A percentile compares a stretch with the other conserved stretches of the same genome.
Evolutionary conservation across 2,113 vertebrate genomes (phyloP).

Genomic region (mouse (Mus musculus)): DNA sequence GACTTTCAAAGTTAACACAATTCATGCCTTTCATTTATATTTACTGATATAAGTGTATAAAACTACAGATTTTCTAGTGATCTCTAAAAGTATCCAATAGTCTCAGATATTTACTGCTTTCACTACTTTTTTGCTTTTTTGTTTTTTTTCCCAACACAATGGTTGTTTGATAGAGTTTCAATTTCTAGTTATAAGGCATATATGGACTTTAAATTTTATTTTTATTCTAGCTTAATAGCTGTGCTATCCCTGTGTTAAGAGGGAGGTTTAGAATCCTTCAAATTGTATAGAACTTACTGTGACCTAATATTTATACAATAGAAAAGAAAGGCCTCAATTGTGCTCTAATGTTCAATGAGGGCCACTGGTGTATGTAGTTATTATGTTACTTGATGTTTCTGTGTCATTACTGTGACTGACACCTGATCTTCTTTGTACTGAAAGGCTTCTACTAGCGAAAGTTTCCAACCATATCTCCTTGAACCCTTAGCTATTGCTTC

Average conservation of each 20-base stretch:
- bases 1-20: neutral
- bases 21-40: neutral
- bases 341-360: slow-evolving; percentile 5
- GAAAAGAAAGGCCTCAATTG: neutral
- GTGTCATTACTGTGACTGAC: slow-evolving; percentile 30
- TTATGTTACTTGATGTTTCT: slow-evolving; percentile 27
- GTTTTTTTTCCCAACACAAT: neutral
- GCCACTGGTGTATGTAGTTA: neutral
- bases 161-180: slow-evolving; percentile 28
- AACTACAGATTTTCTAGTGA: neutral
- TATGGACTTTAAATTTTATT: neutral
- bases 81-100: neutral
- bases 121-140: neutral
- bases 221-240: slow-evolving; percentile 10
- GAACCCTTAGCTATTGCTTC: slow-evolving; percentile 22
- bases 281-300: neutral
- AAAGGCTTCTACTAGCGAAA: neutral
- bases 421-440: slow-evolving; percentile 23
- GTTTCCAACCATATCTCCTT: slow-evolving; percentile 16
- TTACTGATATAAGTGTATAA: neutral
- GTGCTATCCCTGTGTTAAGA: neutral
- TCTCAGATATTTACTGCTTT: neutral
- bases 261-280: neutral
- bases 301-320: slow-evolving; percentile 39
- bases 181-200: neutral